Base-by-base conservation (phyloP, 1,140 invertebrate species). In the Pogonognathellus flavescens region DNA sequence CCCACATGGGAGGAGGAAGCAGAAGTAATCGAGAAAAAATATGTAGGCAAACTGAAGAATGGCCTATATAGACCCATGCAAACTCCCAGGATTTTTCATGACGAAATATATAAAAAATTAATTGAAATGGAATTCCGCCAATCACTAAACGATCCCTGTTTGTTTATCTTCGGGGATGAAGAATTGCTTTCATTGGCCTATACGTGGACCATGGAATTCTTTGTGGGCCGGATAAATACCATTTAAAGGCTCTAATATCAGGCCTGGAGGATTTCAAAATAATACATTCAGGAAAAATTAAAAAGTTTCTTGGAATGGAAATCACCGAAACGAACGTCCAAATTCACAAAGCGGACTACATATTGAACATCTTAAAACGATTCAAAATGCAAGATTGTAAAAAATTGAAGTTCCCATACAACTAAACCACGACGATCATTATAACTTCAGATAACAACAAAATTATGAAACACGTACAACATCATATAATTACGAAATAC, bases 11-110 rank as follows among this genome's bases (percentile, higher is more conserved):
- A n/a, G n/a, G n/a, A n/a, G n/a, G n/a, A n/a, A n/a, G n/a, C n/a
- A n/a, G n/a, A n/a, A n/a, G n/a, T n/a, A n/a, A n/a, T n/a, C n/a
- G n/a, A 89, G 52, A 25, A 49, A 49, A 18, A 20, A 3, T 20
- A 70, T 1, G 62, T 84, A 1, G 55, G 83, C n/a, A 88, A 83
- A 88, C 84, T 92, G 10, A 90, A 89, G 52, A 91, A 90, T 85
- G 89, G 89, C n/a, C 53, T 92, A 13, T 92, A 92, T 85, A 90
- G 90, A 6, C 80, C 91, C 16, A 91, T 91, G 86, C 91, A 92
- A 87, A 89, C 90, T 25, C 89, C 90, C 20, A 87, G 90, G 25
- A 89, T 87, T 13, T 92, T 90, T 90, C 57, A 83, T 10, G 9
- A 16, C 1, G 10, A 55, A 55, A 41, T 41, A 6, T 3, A 41